phyloP scores from a whole-genome alignment of 2,113 vertebrate species.

The Urocolius indicus region DNA sequence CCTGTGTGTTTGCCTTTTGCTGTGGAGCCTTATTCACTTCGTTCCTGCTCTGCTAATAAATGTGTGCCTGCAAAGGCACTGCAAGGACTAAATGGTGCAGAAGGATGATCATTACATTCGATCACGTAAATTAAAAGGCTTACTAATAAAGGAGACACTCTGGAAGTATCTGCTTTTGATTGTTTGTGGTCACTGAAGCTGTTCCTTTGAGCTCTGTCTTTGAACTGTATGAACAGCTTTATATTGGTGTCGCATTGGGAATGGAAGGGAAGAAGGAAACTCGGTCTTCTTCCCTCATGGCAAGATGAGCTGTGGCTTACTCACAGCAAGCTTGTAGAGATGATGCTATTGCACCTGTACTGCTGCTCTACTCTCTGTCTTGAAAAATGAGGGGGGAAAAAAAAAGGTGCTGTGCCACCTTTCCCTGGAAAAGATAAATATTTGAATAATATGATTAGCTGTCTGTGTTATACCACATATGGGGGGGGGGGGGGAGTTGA shows the following conservation, averaged over 20 bases:
- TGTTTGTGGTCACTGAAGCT: not conserved
- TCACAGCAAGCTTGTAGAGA: not conserved
- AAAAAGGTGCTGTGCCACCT: not conserved
- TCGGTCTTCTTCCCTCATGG: not conserved
- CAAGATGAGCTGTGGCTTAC: not conserved
- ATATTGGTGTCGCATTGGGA: not conserved
- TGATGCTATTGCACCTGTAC: not conserved
- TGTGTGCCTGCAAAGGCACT: not conserved
- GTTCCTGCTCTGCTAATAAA: not conserved
- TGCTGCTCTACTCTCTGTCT: not conserved
- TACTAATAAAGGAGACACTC: not conserved
- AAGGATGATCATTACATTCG: not conserved
- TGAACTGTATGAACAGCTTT: not conserved
- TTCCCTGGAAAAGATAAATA: not conserved
- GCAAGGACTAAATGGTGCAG: not conserved
- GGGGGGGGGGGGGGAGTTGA: not conserved
- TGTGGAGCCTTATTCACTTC: not conserved
- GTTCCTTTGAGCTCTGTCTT: not conserved
- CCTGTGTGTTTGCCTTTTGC: not conserved
- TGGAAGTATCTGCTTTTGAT: not conserved
- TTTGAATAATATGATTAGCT: fast-evolving
- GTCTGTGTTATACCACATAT: not conserved
- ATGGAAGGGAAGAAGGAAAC: not conserved
- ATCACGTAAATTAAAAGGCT: not conserved
- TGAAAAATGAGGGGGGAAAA: not conserved